Conservation (phyloP, 1,140 invertebrate genomes). For the Drosophila truncata region DNA sequence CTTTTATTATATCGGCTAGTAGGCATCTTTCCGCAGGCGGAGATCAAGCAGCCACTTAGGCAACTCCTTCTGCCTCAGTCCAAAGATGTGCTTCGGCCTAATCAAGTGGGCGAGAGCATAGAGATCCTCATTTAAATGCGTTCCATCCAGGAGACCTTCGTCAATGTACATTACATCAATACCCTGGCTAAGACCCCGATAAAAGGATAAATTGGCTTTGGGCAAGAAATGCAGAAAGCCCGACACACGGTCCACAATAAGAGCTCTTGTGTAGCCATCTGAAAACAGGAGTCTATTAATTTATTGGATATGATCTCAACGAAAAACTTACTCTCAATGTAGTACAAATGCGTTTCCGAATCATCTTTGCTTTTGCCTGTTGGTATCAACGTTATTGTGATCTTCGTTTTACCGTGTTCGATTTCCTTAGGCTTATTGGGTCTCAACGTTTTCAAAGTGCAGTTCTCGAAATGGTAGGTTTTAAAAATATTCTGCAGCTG, state of each 20-base stretch:
- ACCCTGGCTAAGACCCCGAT: constrained; percentile 15
- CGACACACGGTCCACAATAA: constrained; percentile 48
- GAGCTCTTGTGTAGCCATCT: constrained; percentile 35
- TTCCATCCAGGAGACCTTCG: constrained; percentile 5
- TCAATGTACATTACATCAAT: constrained; percentile 65
- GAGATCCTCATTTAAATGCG: constrained; percentile 19
- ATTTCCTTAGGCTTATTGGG: constrained; percentile 24
- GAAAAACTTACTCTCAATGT: constrained; percentile 50
- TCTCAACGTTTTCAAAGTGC: neutral
- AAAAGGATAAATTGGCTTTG: constrained; percentile 39
- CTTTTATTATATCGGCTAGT: neutral
- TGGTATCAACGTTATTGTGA: constrained; percentile 46
- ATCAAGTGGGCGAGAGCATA: constrained; percentile 49
- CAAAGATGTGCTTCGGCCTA: constrained; percentile 47
- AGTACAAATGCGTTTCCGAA: constrained; percentile 14
- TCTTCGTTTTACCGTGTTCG: neutral
- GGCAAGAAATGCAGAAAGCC: constrained; percentile 54
- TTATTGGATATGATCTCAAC: accelerated
- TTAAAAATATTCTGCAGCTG: neutral
- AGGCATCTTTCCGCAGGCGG: constrained; percentile 9
- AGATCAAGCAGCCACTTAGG: constrained; percentile 54
- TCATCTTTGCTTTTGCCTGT: constrained; percentile 5
- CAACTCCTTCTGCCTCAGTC: constrained; percentile 30
- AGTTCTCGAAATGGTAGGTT: neutral
- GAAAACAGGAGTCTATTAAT: neutral